phyloP scores from a whole-genome alignment of 2,797 vertebrate genomes.

The Sciurus vulgaris region DNA sequence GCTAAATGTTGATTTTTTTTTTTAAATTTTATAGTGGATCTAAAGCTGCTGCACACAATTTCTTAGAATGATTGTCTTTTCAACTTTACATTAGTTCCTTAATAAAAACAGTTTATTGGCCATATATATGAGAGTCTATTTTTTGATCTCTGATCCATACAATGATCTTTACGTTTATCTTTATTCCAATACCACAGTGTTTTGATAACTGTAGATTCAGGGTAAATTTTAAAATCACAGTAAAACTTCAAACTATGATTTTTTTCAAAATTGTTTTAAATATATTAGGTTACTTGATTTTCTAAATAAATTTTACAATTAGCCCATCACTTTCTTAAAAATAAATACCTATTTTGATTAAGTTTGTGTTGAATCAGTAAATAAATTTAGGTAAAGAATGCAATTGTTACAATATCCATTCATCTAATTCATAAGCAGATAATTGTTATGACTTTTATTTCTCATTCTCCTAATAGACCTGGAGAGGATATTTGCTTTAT shows the following conservation, averaged over 20 bases:
- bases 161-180: not conserved
- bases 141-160: not conserved
- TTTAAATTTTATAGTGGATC: not conserved
- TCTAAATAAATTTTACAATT: not conserved
- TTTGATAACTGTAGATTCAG: not conserved
- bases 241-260: not conserved
- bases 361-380: not conserved
- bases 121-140: too few relatives aligned
- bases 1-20: not conserved
- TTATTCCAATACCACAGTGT: not conserved
- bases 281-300: not conserved
- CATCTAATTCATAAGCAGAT: not conserved
- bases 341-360: not conserved
- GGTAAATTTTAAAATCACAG: not conserved
- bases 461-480: not conserved
- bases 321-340: not conserved
- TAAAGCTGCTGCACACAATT: not conserved
- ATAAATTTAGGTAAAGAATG: not conserved
- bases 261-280: not conserved
- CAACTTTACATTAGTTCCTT: not conserved
- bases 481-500: not conserved
- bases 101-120: not conserved
- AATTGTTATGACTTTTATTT: not conserved
- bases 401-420: not conserved
- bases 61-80: not conserved